Conservation (phyloP, 2,113 vertebrate species). For the Zosterops borbonicus region DNA sequence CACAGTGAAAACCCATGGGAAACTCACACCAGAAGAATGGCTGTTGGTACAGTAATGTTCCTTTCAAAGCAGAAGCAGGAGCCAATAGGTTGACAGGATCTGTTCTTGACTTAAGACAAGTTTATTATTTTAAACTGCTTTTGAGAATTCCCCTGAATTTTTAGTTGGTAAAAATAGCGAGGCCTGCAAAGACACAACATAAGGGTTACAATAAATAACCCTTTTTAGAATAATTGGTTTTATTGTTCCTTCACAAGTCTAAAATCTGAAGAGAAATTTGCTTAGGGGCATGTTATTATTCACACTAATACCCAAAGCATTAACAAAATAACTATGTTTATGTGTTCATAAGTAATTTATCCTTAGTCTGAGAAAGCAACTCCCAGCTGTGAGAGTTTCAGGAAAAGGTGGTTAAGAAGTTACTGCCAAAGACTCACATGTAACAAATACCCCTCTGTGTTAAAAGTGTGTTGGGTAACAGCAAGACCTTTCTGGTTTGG, state of each 20-base stretch:
- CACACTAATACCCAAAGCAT: conserved; percentile 12
- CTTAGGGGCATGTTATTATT: conserved; percentile 11
- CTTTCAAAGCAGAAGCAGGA: conserved; percentile 31
- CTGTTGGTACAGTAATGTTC: neutral
- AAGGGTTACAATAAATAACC: conserved; percentile 28
- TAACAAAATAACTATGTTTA: conserved; percentile 36
- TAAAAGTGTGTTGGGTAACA: conserved; percentile 17
- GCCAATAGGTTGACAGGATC: conserved; percentile 30
- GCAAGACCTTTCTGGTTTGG: conserved; percentile 22
- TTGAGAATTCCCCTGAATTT: conserved; percentile 21
- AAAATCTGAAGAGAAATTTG: neutral
- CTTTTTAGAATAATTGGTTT: neutral
- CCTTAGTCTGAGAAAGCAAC: neutral
- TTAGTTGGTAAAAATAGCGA: conserved; percentile 46
- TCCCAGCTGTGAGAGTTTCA: neutral
- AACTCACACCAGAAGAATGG: neutral
- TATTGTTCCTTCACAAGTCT: conserved; percentile 6
- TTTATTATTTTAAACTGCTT: conserved; percentile 58
- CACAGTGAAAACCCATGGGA: conserved; percentile 15
- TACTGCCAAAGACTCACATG: conserved; percentile 31
- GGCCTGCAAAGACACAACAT: conserved; percentile 24
- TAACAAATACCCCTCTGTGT: conserved; percentile 41
- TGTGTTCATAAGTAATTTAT: conserved; percentile 32
- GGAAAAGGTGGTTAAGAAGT: conserved; percentile 32
- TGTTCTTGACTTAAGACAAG: conserved; percentile 40